Percentiles rank a stretch among this genome's conserved stretches.
phyloP scores from a whole-genome alignment of 2,113 vertebrate genomes.

The Glaucomys volans region DNA sequence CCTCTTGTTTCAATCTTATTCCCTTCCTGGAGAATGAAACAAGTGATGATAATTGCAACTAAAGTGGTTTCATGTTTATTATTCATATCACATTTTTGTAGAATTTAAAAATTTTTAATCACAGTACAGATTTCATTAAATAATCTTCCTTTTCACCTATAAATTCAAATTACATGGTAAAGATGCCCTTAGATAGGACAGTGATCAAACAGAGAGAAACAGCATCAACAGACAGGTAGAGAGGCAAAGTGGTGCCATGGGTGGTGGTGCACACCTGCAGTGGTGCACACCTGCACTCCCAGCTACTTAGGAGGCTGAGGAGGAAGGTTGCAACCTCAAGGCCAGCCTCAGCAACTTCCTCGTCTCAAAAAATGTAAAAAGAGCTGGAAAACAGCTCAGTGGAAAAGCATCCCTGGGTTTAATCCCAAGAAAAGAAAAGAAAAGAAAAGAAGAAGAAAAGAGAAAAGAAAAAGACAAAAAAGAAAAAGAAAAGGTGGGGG shows the following conservation, averaged over 20 bases:
- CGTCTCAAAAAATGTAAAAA: no score
- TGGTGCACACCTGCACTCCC: no score
- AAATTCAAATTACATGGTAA: neutral
- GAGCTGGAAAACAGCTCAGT: no score
- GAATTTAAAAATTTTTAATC: neutral
- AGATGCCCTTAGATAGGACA: neutral
- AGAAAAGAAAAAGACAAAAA: no score
- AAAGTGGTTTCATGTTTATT: conserved; percentile 26
- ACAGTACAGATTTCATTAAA: neutral
- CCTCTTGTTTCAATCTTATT: neutral
- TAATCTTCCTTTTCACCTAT: neutral
- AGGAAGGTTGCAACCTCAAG: no score
- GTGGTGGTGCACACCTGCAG: no score
- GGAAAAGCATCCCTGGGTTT: no score
- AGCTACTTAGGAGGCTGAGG: no score
- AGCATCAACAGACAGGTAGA: neutral
- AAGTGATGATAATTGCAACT: neutral
- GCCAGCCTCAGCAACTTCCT: no score
- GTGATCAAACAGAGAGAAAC: neutral
- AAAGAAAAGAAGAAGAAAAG: no score
- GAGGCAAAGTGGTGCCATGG: neutral
- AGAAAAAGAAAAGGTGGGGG: no score
- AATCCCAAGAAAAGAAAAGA: no score
- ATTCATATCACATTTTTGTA: neutral
- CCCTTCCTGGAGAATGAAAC: conserved; percentile 35